These are phyloP conservation scores for Eilema griseolum DNA, from an alignment of 2,888 invertebrate genomes.

Conservation along the genomic window DNA sequence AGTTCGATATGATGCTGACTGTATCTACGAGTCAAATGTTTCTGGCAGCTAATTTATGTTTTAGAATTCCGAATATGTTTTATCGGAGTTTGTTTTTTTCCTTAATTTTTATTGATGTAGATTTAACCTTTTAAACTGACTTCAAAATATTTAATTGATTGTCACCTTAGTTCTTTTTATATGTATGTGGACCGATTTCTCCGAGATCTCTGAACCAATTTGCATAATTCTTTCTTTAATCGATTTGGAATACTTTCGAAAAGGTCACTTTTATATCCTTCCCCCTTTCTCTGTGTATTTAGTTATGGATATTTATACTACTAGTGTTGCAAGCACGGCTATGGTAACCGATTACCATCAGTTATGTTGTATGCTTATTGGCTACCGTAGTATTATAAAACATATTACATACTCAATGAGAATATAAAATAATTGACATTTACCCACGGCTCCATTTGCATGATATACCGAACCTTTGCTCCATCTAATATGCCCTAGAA, in stretches of 20 bases:
- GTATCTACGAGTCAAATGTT: background rate
- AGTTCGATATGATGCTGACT: too few species aligned
- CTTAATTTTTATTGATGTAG: background rate
- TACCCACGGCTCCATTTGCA: too few species aligned
- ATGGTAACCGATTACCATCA: background rate
- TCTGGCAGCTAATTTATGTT: background rate
- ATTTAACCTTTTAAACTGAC: background rate
- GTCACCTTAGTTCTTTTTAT: background rate
- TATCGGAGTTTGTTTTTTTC: background rate
- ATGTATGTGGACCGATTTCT: slow-evolving; percentile 11
- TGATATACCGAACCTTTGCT: too few species aligned
- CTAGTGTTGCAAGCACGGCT: background rate
- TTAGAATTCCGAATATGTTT: background rate
- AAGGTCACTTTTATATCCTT: background rate
- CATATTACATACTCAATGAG: too few species aligned
- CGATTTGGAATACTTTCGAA: slow-evolving; percentile 7
- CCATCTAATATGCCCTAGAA: too few species aligned
- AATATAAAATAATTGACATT: too few species aligned
- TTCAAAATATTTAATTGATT: slow-evolving; percentile 7
- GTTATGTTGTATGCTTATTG: background rate
- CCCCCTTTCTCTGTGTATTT: background rate
- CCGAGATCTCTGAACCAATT: slow-evolving; percentile 5
- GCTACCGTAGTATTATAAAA: background rate
- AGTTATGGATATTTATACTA: background rate
- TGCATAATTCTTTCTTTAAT: slow-evolving; percentile 8